A percentile compares a stretch with the other conserved stretches of the same genome.
Evolutionary conservation across 2,888 invertebrate genomes (phyloP).

Genomic region (Philereme vetulata): DNA sequence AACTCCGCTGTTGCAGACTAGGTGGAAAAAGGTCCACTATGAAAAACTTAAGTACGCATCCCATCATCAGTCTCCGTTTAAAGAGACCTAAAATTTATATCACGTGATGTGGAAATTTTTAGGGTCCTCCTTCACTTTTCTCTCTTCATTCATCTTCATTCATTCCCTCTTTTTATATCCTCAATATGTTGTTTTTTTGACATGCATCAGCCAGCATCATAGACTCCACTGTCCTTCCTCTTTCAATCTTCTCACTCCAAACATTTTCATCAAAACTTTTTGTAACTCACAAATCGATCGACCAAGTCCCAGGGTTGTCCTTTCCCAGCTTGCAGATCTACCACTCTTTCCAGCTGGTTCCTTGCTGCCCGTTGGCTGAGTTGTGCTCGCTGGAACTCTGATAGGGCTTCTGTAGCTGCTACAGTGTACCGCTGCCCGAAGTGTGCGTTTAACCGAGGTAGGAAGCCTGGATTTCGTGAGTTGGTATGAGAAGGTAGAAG

Average conservation of each 20-base stretch:
- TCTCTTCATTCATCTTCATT: conserved; percentile 48
- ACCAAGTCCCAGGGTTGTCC: conserved; percentile 85
- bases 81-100: neutral
- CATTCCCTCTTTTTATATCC: conserved; percentile 36
- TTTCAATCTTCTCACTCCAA: conserved; percentile 15
- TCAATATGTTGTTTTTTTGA: conserved; percentile 2
- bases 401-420: conserved; percentile 88
- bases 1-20: conserved; percentile 88
- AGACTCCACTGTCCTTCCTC: conserved; percentile 23
- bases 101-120: neutral
- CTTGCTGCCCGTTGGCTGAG: conserved; percentile 82
- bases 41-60: too few species aligned
- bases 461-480: conserved; percentile 76
- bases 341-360: conserved; percentile 84
- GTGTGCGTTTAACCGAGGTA: conserved; percentile 86
- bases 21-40: conserved; percentile 6
- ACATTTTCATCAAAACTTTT: conserved; percentile 32
- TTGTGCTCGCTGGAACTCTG: conserved; percentile 87
- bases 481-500: neutral
- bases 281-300: conserved; percentile 83
- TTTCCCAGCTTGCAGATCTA: conserved; percentile 85
- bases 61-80: too few species aligned
- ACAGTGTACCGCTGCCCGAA: conserved; percentile 89
- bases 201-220: conserved; percentile 2
- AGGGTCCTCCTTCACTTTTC: conserved; percentile 33